Evolutionary conservation across 2,888 invertebrate species (phyloP).

Genomic region (Spodoptera exigua): DNA sequence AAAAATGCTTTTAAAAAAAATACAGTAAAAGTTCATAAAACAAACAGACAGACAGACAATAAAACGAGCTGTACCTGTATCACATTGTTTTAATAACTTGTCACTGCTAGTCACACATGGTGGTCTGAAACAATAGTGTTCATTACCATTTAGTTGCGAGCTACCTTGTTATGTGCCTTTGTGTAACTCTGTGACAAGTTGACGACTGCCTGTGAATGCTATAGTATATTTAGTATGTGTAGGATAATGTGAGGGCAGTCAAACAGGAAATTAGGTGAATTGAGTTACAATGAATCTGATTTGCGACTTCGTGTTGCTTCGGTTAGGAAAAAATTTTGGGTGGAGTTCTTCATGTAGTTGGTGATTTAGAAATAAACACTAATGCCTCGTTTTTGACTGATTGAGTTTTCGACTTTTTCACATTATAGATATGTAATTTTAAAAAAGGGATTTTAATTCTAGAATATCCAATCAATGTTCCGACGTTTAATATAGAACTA

Average conservation of each 20-base stretch:
- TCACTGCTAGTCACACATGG: slow-evolving; percentile 39
- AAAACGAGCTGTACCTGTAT: slow-evolving; percentile 20
- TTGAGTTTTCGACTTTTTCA: no score
- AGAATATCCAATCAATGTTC: no score
- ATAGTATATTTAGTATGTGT: neutral
- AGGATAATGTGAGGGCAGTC: slow-evolving; percentile 18
- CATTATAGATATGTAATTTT: no score
- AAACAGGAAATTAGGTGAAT: slow-evolving; percentile 40
- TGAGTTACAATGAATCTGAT: slow-evolving; percentile 22
- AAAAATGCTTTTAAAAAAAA: slow-evolving; percentile 22
- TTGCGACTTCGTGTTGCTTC: neutral
- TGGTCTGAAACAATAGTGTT: slow-evolving; percentile 56
- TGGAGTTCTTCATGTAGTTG: neutral
- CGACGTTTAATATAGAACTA: no score
- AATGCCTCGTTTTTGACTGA: no score
- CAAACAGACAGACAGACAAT: slow-evolving; percentile 24
- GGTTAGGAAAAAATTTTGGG: neutral
- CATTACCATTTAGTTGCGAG: slow-evolving; percentile 32
- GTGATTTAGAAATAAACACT: no score
- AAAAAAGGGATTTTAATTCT: no score
- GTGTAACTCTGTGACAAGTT: slow-evolving; percentile 29
- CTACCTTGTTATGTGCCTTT: slow-evolving; percentile 14
- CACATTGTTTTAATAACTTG: slow-evolving; percentile 42
- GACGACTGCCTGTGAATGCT: slow-evolving; percentile 6
- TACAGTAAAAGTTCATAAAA: slow-evolving; percentile 40